phyloP scores from a whole-genome alignment of 2,888 invertebrate genomes.

The Diplazon laetatorius region DNA sequence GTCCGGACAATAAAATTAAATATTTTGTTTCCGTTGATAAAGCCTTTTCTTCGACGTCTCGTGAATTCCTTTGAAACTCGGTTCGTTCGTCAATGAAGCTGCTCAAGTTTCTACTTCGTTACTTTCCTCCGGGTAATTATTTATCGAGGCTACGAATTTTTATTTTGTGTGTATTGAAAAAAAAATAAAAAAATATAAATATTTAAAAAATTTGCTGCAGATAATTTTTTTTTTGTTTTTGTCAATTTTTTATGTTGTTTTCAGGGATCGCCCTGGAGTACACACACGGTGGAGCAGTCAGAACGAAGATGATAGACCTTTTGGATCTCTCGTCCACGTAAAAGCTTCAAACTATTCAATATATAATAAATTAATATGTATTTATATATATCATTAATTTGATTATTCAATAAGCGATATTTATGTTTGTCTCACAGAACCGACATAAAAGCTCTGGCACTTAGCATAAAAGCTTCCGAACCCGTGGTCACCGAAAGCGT shows the following conservation, averaged over 20 bases:
- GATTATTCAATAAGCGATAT: conserved; percentile 8
- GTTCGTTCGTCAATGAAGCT: conserved; percentile 84
- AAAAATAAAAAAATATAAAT: conserved; percentile 6
- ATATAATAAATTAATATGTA: conserved; percentile 16
- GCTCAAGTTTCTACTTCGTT: conserved; percentile 87
- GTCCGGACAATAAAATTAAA: no score
- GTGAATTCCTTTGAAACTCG: not conserved
- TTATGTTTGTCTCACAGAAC: conserved; percentile 81
- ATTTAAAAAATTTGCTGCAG: conserved; percentile 38
- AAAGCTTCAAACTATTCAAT: conserved; percentile 71
- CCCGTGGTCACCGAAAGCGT: conserved; percentile 85
- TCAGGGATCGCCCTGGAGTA: conserved; percentile 87
- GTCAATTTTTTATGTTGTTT: no score
- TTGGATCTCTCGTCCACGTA: conserved; percentile 86
- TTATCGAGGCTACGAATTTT: conserved; percentile 19
- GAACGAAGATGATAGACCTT: conserved; percentile 87
- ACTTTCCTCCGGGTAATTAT: conserved; percentile 87
- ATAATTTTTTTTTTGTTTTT: conserved; percentile 36
- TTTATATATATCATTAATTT: conserved; percentile 2
- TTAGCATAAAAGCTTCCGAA: conserved; percentile 84
- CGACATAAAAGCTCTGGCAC: conserved; percentile 84
- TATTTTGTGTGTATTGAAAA: conserved; percentile 3
- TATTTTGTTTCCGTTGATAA: no score
- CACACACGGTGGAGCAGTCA: conserved; percentile 84
- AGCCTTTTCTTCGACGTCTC: not conserved